Conservation (phyloP, 2,113 vertebrate species). For the Dolichotis patagonum region DNA sequence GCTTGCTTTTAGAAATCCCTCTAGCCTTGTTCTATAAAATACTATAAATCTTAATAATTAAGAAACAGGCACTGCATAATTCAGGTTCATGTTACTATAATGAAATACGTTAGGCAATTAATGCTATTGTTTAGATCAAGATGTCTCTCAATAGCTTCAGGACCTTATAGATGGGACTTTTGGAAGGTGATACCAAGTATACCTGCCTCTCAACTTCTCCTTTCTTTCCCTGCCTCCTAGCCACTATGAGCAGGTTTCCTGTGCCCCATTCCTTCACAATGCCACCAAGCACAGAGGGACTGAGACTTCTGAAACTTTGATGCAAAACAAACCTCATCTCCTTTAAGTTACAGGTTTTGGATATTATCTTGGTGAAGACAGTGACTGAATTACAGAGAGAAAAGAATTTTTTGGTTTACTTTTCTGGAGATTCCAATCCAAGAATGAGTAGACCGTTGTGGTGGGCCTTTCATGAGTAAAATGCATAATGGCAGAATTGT, state of each 20-base stretch:
- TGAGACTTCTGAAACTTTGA: background rate
- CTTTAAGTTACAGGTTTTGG: background rate
- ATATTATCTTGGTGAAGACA: background rate
- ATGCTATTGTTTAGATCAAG: background rate
- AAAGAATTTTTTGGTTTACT: background rate
- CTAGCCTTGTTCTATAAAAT: background rate
- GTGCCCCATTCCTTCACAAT: background rate
- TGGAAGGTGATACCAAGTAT: background rate
- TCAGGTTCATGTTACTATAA: background rate
- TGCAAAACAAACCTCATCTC: background rate
- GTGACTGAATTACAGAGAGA: background rate
- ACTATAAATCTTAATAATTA: background rate
- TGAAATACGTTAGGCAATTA: background rate
- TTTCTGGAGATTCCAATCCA: background rate
- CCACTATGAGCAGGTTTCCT: background rate
- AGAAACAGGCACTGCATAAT: background rate
- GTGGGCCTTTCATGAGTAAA: background rate
- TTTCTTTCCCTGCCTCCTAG: background rate
- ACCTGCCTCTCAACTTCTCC: background rate
- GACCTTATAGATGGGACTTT: background rate
- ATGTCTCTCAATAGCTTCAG: background rate
- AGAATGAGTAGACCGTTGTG: background rate
- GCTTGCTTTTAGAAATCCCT: background rate
- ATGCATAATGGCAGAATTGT: too few relatives aligned
- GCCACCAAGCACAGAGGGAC: background rate